phyloP scores from a whole-genome alignment of 2,113 vertebrate species.

The Xenopus laevis region DNA sequence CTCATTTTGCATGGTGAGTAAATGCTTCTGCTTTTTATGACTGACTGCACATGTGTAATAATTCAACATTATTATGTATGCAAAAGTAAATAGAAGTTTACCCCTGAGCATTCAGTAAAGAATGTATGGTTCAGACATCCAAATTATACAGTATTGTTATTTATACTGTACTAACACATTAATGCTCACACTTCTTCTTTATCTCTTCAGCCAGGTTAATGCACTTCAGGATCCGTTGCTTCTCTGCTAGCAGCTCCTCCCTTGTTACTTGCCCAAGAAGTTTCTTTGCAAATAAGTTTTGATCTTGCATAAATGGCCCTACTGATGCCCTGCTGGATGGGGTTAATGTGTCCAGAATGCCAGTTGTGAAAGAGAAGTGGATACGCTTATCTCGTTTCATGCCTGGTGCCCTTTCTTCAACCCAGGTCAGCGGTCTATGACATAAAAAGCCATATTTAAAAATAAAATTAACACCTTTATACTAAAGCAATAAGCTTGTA shows the following conservation, averaged over 20 bases:
- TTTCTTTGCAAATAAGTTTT: constrained; percentile 80
- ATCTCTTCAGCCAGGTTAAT: constrained; percentile 77
- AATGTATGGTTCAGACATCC: too few species aligned
- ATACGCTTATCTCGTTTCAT: constrained; percentile 76
- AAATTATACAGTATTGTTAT: too few species aligned
- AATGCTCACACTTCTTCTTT: constrained; percentile 58
- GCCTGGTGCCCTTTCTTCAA: constrained; percentile 80
- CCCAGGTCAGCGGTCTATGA: constrained; percentile 81
- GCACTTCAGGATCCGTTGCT: constrained; percentile 75
- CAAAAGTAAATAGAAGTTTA: too few species aligned
- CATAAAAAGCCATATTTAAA: constrained; percentile 1
- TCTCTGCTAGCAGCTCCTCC: constrained; percentile 72
- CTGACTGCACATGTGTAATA: too few species aligned
- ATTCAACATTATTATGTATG: too few species aligned
- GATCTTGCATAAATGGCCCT: constrained; percentile 90
- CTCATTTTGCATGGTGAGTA: too few species aligned
- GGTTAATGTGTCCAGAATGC: constrained; percentile 74
- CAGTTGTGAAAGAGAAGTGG: constrained; percentile 78
- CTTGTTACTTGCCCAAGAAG: constrained; percentile 69
- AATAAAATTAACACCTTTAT: not conserved
- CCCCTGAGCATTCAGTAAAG: too few species aligned
- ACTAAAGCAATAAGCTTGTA: not conserved
- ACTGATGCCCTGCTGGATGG: constrained; percentile 60
- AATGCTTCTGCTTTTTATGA: too few species aligned
- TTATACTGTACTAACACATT: too few species aligned